Conservation (phyloP, 2,888 invertebrate genomes). For the Agonopterix heracliana region DNA sequence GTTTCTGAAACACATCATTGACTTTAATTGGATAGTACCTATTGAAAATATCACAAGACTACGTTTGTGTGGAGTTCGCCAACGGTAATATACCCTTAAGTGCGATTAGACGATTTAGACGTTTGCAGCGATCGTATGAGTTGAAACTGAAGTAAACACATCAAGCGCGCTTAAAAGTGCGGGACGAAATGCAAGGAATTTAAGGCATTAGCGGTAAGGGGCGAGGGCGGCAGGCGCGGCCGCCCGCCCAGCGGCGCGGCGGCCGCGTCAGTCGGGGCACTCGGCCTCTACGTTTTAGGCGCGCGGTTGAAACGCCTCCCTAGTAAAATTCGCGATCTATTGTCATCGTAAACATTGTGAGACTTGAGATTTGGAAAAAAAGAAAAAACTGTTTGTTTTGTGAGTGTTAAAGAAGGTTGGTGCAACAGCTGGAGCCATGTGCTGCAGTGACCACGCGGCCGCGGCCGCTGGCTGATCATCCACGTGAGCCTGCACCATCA, state of each 20-base stretch:
- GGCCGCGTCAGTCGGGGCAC: slow-evolving; percentile 24
- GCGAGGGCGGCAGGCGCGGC: slow-evolving; percentile 40
- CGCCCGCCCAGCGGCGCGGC: slow-evolving; percentile 52
- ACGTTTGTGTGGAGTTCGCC: too few relatives aligned
- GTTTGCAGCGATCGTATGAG: slow-evolving; percentile 20
- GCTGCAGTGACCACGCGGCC: slow-evolving; percentile 42
- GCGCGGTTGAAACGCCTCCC: background rate
- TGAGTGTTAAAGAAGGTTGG: slow-evolving; percentile 19
- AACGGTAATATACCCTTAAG: too few relatives aligned
- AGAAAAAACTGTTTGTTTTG: slow-evolving; percentile 5
- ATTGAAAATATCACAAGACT: too few relatives aligned
- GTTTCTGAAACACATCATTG: too few relatives aligned
- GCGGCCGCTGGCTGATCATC: slow-evolving; percentile 50
- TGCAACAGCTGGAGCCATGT: slow-evolving; percentile 39
- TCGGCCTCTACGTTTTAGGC: slow-evolving; percentile 11
- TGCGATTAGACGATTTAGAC: too few relatives aligned
- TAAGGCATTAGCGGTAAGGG: slow-evolving; percentile 44
- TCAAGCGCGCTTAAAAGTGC: slow-evolving; percentile 39
- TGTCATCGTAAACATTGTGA: too few relatives aligned
- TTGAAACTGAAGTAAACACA: slow-evolving; percentile 45
- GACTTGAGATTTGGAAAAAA: background rate
- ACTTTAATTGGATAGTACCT: too few relatives aligned
- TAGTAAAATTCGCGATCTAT: background rate
- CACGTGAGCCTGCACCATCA: slow-evolving; percentile 28
- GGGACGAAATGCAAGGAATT: slow-evolving; percentile 43